Base-by-base conservation (phyloP, 2,888 invertebrate genomes). In the Nomada fucata region DNA sequence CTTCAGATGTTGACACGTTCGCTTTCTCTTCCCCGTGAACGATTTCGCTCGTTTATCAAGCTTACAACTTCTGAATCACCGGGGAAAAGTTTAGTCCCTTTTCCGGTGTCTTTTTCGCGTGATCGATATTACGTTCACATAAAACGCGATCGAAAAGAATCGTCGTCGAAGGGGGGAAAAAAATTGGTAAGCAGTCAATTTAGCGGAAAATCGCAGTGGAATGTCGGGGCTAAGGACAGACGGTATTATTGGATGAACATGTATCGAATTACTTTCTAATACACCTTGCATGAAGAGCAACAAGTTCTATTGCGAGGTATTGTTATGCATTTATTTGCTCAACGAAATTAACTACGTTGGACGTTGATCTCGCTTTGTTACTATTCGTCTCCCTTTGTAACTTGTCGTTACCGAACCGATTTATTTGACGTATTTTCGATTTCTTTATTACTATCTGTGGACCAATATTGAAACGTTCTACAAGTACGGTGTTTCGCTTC, bases 1-100 rank as follows among this genome's bases (percentile, higher is more conserved):
- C 57, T 70, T 65, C 26, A 70, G 47, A 59, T 59, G 63, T 68
- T 71, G 79, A 75, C 75, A 64, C 59, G 57, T 52, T 26, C 52
- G n/a, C 29, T 72, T 52, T 57, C 26, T 26, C 26, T 20, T 13
- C 57, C 65, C 29, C 15, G 52, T 64, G 68, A 64, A 64, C 69
- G 69, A 69, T 68, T 75, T 52, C 4, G 50, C 73, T 79, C 75
- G 79, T 79, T 79, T 79, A 75, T 79, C 79, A 75, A 75, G 63
- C 50, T 65, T 59, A 13, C 68, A 57, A 15, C 29, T 47, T 74
- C 13, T 44, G 50, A 53, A 52, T 57, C 18, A 69, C 36, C 69
- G 44, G 36, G 42, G 20, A 23, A 2, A 61, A 69, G 29, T 63
- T 60, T 36, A 42, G 15, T 70, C 13, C 47, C 18, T 57, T 50